A percentile compares a stretch with the other conserved stretches of the same genome.
phyloP scores from a whole-genome alignment of 2,113 vertebrate species.

The Aythya baeri region DNA sequence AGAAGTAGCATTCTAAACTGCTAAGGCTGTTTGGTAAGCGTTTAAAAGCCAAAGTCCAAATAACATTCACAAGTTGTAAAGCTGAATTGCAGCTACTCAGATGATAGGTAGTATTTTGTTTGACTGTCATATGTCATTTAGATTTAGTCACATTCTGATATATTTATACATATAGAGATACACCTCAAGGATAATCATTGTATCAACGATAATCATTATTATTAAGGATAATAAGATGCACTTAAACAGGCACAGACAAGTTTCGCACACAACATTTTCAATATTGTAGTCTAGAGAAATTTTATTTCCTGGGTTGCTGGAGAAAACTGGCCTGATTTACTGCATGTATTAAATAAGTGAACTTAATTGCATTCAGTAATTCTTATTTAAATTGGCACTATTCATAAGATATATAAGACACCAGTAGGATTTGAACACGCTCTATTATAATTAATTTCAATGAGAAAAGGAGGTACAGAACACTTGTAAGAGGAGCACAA shows the following conservation, averaged over 20 bases:
- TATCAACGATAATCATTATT: not conserved
- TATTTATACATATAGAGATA: not conserved
- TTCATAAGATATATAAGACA: not conserved
- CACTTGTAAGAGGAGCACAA: not conserved
- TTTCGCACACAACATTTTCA: not conserved
- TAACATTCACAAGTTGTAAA: not conserved
- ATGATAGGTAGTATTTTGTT: not conserved
- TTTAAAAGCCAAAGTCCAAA: not conserved
- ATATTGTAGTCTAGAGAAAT: not conserved
- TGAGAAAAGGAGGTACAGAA: rapidly evolving
- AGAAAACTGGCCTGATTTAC: not conserved
- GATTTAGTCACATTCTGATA: rapidly evolving
- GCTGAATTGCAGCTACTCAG: not conserved
- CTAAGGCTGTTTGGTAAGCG: not conserved
- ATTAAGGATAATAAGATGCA: not conserved
- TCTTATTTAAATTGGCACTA: not conserved
- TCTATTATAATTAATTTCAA: not conserved
- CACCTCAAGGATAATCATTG: not conserved
- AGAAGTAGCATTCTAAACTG: not conserved
- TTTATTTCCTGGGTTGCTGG: not conserved
- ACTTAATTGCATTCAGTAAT: not conserved
- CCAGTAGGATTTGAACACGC: not conserved
- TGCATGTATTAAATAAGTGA: not conserved
- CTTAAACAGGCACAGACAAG: not conserved
- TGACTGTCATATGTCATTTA: not conserved